A percentile compares a stretch with the other conserved stretches of the same genome.
phyloP scores from a whole-genome alignment of 2,888 invertebrate genomes.

The Argyresthia goedartella region DNA sequence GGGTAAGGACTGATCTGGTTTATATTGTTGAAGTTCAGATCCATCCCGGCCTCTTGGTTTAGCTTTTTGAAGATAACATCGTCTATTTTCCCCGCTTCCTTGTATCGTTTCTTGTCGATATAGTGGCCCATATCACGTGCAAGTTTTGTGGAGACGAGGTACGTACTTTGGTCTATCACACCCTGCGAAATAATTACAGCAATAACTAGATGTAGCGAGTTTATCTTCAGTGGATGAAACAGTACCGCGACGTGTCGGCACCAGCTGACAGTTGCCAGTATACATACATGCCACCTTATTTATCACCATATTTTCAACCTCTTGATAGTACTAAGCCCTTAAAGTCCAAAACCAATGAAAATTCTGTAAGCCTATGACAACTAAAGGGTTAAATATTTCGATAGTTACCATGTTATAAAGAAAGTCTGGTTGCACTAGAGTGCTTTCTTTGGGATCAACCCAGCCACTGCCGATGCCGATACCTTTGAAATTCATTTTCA shows the following conservation, averaged over 20 bases:
- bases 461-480: slow-evolving; percentile 59
- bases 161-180: slow-evolving; percentile 37
- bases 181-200: slow-evolving; percentile 29
- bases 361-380: too few relatives aligned
- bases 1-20: slow-evolving; percentile 35
- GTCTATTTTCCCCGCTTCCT: slow-evolving; percentile 26
- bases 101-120: slow-evolving; percentile 33
- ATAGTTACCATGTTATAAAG: slow-evolving; percentile 40
- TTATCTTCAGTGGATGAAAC: too few relatives aligned
- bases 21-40: slow-evolving; percentile 48
- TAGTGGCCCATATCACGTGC: slow-evolving; percentile 27
- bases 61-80: slow-evolving; percentile 26
- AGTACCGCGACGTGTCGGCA: too few relatives aligned
- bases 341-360: too few relatives aligned
- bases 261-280: too few relatives aligned
- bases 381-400: too few relatives aligned
- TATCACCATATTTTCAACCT: too few relatives aligned
- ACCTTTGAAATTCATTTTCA: slow-evolving; percentile 56
- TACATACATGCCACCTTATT: too few relatives aligned
- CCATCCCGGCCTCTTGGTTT: slow-evolving; percentile 24
- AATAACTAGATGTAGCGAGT: too few relatives aligned
- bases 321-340: too few relatives aligned
- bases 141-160: slow-evolving; percentile 25
- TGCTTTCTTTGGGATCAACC: slow-evolving; percentile 53
- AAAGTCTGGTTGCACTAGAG: slow-evolving; percentile 36